Evolutionary conservation across 92 coral and sea anemone genomes (phyloP), one percentile per base, ranked within the genome.

Genomic region (Epizoanthus stellaris): DNA sequence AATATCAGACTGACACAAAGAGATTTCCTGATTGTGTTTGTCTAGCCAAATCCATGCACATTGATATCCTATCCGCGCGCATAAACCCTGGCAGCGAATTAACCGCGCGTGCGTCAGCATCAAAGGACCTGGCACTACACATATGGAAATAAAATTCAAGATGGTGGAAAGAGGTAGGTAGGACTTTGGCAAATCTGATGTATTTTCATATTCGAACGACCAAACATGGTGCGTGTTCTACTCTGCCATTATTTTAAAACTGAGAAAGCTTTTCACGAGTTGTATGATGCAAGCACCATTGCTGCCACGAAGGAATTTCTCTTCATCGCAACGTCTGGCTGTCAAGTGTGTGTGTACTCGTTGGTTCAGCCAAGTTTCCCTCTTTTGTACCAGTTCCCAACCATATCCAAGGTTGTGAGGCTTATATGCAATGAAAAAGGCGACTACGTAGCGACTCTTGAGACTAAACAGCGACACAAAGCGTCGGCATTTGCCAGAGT

Each of bases 141-240:
- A 8, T 13, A 49, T 21, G 16, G 34, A 30, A 30, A 30, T 30
- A 0, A 25, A 30, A 66, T 30, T 25, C 15, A 66, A 66, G 39
- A 66, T 66, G 70, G 70, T 38, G 70, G 70, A 66, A 30, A 19
- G 14, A 64, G 34, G 2, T 5, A 3, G 4, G 3, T 30, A 1
- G 10, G 67, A 61, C 21, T 61, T 61, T n/a, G 25, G 14, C 30
- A 21, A 34, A n/a, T 75, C 17, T 56, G 14, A 20, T 56, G 20
- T 36, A 52, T 52, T 52, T 52, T 75, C 49, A 47, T 56, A 17
- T 54, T 25, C 23, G 39, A 13, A 47, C 10, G 1, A 47, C 12
- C 67, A 54, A 88, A n/a, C 38, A 97, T 97, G 99, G 99, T 97
- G 20, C 93, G 98, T 19, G 99, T 97, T 12, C 88, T 97, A 36